Conservation (phyloP, 2,113 vertebrate species). For the Junco hyemalis region DNA sequence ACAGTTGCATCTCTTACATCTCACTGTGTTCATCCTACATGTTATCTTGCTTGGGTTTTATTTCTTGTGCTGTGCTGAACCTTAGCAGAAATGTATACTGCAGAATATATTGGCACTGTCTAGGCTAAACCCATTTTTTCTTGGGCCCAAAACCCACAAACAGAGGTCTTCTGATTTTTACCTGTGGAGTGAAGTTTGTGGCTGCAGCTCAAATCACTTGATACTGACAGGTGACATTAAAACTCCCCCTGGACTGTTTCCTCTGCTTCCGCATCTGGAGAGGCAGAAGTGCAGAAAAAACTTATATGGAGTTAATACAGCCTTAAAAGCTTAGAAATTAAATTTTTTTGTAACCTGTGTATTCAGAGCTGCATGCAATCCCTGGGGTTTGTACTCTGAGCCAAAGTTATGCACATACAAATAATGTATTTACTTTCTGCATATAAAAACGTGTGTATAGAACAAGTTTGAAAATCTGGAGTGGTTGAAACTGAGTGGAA, state of each 20-base stretch:
- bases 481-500: neutral
- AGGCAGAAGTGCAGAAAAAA: neutral
- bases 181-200: neutral
- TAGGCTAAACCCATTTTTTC: neutral
- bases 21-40: neutral
- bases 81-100: neutral
- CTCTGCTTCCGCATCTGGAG: neutral
- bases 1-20: neutral
- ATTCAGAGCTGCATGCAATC: neutral
- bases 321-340: neutral
- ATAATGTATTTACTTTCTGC: neutral
- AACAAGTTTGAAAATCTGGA: neutral
- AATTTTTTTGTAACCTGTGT: neutral
- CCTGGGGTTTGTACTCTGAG: neutral
- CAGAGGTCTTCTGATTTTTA: neutral
- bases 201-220: neutral
- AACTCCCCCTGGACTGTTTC: neutral
- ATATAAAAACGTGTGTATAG: neutral
- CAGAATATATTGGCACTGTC: neutral
- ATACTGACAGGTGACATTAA: neutral
- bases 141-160: neutral
- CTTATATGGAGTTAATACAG: neutral
- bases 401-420: neutral
- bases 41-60: neutral
- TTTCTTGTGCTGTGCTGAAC: neutral